Evolutionary conservation across 2,113 vertebrate genomes (phyloP).

Genomic region (Strix aluco): DNA sequence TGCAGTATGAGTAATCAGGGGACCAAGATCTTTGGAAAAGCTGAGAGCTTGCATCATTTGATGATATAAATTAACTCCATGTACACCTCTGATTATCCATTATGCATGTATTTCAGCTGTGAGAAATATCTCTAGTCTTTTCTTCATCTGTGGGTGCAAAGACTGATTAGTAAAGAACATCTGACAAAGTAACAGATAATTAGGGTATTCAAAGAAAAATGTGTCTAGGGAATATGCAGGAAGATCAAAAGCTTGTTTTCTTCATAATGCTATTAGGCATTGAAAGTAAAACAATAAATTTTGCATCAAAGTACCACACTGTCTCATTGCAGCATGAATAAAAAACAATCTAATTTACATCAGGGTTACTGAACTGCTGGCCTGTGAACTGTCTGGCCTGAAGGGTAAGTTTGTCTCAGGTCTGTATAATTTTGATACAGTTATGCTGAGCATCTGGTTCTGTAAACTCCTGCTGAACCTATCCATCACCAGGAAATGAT

Average conservation of each 20-base stretch:
- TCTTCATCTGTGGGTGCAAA: not conserved
- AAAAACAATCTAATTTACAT: not conserved
- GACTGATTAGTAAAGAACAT: not conserved
- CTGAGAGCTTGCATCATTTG: not conserved
- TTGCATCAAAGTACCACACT: not conserved
- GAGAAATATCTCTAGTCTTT: not conserved
- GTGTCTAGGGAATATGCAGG: not conserved
- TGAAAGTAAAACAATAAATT: not conserved
- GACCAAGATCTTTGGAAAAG: not conserved
- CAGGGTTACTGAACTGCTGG: not conserved
- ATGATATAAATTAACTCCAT: not conserved
- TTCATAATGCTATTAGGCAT: not conserved
- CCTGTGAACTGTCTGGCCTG: not conserved
- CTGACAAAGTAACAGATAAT: not conserved
- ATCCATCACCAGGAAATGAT: not conserved
- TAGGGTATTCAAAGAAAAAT: not conserved
- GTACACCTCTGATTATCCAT: not conserved
- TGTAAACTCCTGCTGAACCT: not conserved
- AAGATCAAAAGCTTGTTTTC: constrained; percentile 41
- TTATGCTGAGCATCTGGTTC: not conserved
- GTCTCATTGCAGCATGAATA: not conserved
- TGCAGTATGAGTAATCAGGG: not conserved
- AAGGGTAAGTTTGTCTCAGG: not conserved
- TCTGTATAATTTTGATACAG: not conserved
- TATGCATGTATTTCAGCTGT: not conserved